Percentiles rank a stretch among this genome's conserved stretches.
phyloP scores from a whole-genome alignment of 2,888 invertebrate genomes.

The Pandemis corylana region DNA sequence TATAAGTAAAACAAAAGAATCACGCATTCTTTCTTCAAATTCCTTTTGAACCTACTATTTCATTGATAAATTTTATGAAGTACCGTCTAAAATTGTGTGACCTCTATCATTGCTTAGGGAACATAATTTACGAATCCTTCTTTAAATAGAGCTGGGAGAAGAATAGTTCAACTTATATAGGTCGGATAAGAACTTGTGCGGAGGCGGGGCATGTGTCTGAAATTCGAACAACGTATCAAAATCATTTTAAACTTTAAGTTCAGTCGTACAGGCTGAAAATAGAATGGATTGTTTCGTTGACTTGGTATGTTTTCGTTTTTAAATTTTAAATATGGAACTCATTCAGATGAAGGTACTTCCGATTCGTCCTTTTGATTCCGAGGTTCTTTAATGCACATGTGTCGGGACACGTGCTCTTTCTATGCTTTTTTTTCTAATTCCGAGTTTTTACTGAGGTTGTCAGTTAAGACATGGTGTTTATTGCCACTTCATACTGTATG shows the following conservation, averaged over 20 bases:
- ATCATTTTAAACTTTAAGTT: background rate
- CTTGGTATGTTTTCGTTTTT: background rate
- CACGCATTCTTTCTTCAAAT: slow-evolving; percentile 33
- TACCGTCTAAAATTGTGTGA: slow-evolving; percentile 41
- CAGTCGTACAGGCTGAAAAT: background rate
- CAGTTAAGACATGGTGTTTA: slow-evolving; percentile 32
- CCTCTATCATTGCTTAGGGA: slow-evolving; percentile 39
- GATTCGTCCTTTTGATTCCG: slow-evolving; percentile 66
- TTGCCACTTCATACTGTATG: slow-evolving; percentile 14
- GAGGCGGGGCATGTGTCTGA: slow-evolving; percentile 59
- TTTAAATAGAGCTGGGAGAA: slow-evolving; percentile 38
- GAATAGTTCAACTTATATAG: slow-evolving; percentile 48
- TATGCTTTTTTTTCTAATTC: slow-evolving; percentile 58
- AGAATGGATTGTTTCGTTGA: background rate
- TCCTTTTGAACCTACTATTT: slow-evolving; percentile 45
- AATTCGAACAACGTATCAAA: slow-evolving; percentile 47
- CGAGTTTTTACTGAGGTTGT: slow-evolving; percentile 49
- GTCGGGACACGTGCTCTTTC: slow-evolving; percentile 65
- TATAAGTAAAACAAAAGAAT: background rate
- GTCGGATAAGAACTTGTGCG: slow-evolving; percentile 48
- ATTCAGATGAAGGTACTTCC: slow-evolving; percentile 64
- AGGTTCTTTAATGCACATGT: slow-evolving; percentile 62
- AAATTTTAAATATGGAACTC: slow-evolving; percentile 53
- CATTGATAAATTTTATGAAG: slow-evolving; percentile 46
- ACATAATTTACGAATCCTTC: slow-evolving; percentile 13